Evolutionary conservation across 2,113 vertebrate genomes (phyloP).

Genomic region (Cynocephalus volans): DNA sequence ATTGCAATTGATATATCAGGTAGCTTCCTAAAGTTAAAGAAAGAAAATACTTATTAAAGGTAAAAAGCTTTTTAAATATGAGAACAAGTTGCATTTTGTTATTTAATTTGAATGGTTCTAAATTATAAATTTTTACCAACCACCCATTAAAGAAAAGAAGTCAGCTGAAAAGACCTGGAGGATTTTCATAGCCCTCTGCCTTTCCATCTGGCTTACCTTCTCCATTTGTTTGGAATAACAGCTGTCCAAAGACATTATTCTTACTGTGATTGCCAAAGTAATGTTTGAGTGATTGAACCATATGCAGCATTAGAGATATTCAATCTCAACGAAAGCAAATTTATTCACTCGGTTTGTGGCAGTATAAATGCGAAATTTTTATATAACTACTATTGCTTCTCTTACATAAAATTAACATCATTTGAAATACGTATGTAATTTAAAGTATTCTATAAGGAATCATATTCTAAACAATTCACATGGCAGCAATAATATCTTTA

Average conservation of each 20-base stretch:
- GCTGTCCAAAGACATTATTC: conserved; percentile 77
- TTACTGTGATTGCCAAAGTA: conserved; percentile 77
- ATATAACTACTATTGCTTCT: neutral
- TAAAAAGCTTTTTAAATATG: conserved; percentile 41
- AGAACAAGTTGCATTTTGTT: conserved; percentile 48
- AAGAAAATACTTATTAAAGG: neutral
- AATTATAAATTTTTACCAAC: conserved; percentile 67
- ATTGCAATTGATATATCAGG: neutral
- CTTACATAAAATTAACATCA: neutral
- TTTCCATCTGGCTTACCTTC: conserved; percentile 78
- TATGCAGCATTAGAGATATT: conserved; percentile 75
- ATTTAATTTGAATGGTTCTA: conserved; percentile 59
- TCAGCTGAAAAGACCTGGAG: conserved; percentile 67
- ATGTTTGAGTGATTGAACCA: conserved; percentile 51
- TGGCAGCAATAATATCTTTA: neutral
- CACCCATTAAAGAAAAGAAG: conserved; percentile 62
- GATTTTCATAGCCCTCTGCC: conserved; percentile 78
- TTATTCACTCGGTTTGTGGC: neutral
- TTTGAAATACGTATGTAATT: neutral
- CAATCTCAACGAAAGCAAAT: conserved; percentile 58
- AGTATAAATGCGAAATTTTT: neutral
- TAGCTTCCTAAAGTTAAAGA: neutral
- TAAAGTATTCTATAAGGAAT: neutral
- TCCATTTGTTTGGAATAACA: conserved; percentile 75
- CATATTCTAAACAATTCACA: neutral